Base-by-base conservation (phyloP, 2,888 invertebrate species). In the Scaptodrosophila latifasciaeformis region DNA sequence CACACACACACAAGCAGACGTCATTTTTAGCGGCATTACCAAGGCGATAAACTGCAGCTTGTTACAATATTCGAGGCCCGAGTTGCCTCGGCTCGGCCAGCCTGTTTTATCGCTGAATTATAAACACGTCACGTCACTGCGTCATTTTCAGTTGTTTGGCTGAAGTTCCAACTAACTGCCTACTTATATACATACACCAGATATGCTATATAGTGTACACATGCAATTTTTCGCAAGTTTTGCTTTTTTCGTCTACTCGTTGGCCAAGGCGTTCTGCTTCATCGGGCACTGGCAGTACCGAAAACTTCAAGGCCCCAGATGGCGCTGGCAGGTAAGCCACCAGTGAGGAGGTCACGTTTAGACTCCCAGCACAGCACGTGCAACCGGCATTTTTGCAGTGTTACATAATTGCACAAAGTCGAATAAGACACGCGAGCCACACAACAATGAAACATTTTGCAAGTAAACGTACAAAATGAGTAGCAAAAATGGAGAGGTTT, bases 91-190 rank as follows among this genome's bases (percentile, higher is more conserved):
- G n/a, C n/a, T n/a, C n/a, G 24, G 24, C 24, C 3, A 24, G 4
- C 24, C 24, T 7, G 24, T n/a, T 19, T 57, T 43, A 59, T 50
- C 40, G 60, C 37, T 56, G 44, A 52, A 56, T 24, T 24, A 34
- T 42, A 62, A 70, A 54, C 70, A 74, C 57, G 61, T 59, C 59
- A 67, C 68, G 62, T 59, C 53, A 70, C 62, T 74, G 67, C 67
- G 66, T 65, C 67, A 68, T 60, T 68, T 69, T 62, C 70, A 67
- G 66, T 67, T 69, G 58, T 62, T 66, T 59, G n/a, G n/a, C n/a
- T n/a, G n/a, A 47, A 50, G 57, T 55, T 59, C 50, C 53, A 65
- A n/a, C n/a, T 65, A 66, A 51, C 62, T 52, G 56, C 42, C 21
- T 44, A 44, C n/a, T 24, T 45, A 43, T 9, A 50, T 52, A 40